These are phyloP conservation scores for Python bivittatus DNA, from an alignment of 2,113 vertebrate genomes.

Conservation along the genomic window DNA sequence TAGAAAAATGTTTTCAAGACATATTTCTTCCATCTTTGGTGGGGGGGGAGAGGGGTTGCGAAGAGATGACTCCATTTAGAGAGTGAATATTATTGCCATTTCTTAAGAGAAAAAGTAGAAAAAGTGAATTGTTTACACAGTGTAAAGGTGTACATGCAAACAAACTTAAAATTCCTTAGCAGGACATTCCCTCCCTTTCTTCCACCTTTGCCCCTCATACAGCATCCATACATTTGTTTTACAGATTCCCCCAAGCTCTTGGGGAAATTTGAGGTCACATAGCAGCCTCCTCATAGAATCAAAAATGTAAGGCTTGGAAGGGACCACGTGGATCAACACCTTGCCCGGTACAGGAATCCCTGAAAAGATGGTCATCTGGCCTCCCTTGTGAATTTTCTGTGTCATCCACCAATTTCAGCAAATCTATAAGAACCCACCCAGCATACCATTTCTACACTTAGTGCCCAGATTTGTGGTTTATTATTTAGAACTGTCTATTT, in stretches of 20 bases:
- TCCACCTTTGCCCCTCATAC: background rate
- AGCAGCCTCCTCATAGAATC: background rate
- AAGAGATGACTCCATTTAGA: background rate
- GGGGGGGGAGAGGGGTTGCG: background rate
- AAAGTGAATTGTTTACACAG: background rate
- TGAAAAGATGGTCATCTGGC: background rate
- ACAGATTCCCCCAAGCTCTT: background rate
- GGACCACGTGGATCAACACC: background rate
- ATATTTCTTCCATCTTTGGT: background rate
- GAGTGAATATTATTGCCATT: background rate
- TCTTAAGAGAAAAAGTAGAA: background rate
- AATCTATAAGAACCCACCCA: background rate
- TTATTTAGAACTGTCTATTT: conserved; percentile 35
- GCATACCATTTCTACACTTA: conserved; percentile 25
- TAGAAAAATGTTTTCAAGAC: background rate
- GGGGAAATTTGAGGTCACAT: background rate
- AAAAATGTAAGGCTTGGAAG: background rate
- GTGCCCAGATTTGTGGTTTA: conserved; percentile 21
- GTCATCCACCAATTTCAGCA: conserved; percentile 14
- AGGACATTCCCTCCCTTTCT: background rate
- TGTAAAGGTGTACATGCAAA: background rate
- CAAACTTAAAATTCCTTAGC: background rate
- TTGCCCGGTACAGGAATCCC: background rate
- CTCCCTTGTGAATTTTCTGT: background rate
- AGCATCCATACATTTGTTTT: background rate